Base-by-base conservation (phyloP, 2,888 invertebrate genomes). In the Dromius quadrimaculatus region DNA sequence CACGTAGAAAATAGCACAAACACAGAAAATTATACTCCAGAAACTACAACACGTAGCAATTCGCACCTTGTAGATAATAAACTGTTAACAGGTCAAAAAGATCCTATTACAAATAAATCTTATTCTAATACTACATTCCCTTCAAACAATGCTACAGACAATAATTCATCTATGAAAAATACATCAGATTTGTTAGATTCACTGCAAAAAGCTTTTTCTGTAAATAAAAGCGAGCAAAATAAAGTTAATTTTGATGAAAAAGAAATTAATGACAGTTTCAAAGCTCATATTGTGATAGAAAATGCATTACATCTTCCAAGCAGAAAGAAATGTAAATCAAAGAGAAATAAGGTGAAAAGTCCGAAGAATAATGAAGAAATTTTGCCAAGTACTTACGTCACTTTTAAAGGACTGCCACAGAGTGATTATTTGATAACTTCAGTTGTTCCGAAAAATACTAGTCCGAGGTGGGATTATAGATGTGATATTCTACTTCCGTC, bases 361-460 rank as follows among this genome's bases (percentile, higher is more conserved):
- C 63, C 74, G 0, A 77, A 77, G 66, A 69, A 73, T 36, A 80
- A 83, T 23, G 84, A 84, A 62, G 80, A 82, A 15, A 80, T 85
- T 9, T 83, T 86, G 54, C 88, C 88, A 6, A 86, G 85, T 75
- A 85, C 87, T 38, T 89, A 88, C 76, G 88, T 88, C 6, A 87
- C 86, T 57, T 89, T 89, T 77, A 70, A 70, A 38, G 38, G 62
- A 20, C 87, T 88, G 76, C 84, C 84, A 1, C 72, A 77, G 23
- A 78, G 77, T 28, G 77, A 78, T 6, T 41, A 79, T 13, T 77
- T 78, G 76, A 80, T 85, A 17, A 88, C 88, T 8, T 82, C 84
- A 72, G 81, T 88, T 63, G 82, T 84, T 41, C 80, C 84, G 54
- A 84, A 84, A 75, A 84, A 81, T 61, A 84, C 84, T 2, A 84